Conservation (phyloP, 2,797 vertebrate species). For the Pantherophis vulpinus region DNA sequence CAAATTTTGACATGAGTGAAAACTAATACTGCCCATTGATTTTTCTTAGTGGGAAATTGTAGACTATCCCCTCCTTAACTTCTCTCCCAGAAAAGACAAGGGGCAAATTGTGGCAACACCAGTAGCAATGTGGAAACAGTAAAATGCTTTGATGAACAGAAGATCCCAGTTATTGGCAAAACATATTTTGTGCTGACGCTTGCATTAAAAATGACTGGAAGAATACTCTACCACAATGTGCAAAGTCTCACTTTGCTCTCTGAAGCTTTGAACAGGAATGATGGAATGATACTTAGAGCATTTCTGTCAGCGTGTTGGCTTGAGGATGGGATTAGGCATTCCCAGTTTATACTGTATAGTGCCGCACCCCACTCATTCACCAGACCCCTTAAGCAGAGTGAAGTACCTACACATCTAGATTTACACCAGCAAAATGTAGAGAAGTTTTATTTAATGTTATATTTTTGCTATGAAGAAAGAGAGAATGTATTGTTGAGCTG, state of each 20-base stretch:
- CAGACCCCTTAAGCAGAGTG: neutral
- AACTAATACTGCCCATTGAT: neutral
- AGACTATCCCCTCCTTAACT: neutral
- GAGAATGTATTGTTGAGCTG: neutral
- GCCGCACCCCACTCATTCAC: too few relatives aligned
- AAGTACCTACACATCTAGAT: neutral
- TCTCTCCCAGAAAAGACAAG: neutral
- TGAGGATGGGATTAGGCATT: neutral
- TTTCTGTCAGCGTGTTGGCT: neutral
- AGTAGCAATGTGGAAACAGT: neutral
- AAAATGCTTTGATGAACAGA: neutral
- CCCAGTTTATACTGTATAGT: neutral
- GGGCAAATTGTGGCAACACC: neutral
- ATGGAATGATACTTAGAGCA: neutral
- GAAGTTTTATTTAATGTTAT: neutral
- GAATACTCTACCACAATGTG: neutral
- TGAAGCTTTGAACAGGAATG: neutral
- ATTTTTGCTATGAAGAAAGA: neutral
- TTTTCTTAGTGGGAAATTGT: neutral
- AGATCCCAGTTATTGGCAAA: neutral
- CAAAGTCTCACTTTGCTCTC: neutral
- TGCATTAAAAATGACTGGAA: neutral
- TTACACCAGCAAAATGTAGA: neutral
- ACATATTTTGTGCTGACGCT: neutral
- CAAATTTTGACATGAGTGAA: neutral